A percentile compares a stretch with the other conserved stretches of the same genome.
phyloP scores from a whole-genome alignment of 2,888 invertebrate genomes.

The Cremastobaeus sp. region DNA sequence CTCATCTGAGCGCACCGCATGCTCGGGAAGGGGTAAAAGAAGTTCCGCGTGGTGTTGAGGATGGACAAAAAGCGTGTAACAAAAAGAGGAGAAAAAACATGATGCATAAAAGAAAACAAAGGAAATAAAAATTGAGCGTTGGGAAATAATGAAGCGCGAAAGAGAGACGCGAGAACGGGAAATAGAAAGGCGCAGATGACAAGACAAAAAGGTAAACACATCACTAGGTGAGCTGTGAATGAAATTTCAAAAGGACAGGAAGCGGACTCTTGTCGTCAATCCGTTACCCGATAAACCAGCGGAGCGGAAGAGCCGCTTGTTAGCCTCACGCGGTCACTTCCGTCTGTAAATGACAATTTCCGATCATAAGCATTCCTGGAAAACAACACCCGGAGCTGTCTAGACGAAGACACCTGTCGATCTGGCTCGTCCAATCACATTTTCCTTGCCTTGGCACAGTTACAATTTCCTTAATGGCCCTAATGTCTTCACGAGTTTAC shows the following conservation, averaged over 20 bases:
- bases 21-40: constrained; percentile 14
- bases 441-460: background rate
- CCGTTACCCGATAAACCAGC: constrained; percentile 6
- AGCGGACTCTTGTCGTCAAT: background rate
- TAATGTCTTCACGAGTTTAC: background rate
- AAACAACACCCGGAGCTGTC: too few relatives aligned
- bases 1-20: too few relatives aligned
- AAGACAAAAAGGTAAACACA: background rate
- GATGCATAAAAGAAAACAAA: background rate
- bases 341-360: constrained; percentile 6
- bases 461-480: too few relatives aligned
- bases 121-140: background rate
- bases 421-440: background rate
- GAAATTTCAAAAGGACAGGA: background rate
- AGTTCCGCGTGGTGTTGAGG: constrained; percentile 13
- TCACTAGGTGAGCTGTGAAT: background rate
- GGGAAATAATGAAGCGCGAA: too few relatives aligned
- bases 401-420: background rate
- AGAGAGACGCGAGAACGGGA: background rate
- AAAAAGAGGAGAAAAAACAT: background rate
- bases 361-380: too few relatives aligned
- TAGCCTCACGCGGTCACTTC: background rate
- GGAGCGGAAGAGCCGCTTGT: background rate
- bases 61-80: constrained; percentile 8
- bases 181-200: background rate